phyloP scores from a whole-genome alignment of 1,140 invertebrate genomes.

The Eufriesea mexicana region DNA sequence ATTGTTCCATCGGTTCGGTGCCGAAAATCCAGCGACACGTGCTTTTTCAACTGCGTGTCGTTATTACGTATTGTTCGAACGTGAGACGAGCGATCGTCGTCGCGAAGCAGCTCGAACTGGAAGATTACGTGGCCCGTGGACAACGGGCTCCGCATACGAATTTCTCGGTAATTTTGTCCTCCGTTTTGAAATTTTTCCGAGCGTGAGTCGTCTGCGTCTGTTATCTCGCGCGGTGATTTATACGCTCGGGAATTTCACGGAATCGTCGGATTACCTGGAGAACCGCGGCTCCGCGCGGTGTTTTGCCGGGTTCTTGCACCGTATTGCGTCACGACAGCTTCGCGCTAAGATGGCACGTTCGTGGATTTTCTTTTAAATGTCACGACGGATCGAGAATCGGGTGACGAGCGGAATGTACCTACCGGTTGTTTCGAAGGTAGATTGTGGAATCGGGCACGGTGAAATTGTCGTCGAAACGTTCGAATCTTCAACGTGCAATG shows the following conservation, averaged over 20 bases:
- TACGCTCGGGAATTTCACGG: not conserved
- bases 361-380: not conserved
- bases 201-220: not conserved
- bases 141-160: not conserved
- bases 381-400: not conserved
- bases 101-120: not conserved
- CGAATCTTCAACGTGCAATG: too few relatives aligned
- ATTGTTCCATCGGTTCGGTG: constrained; percentile 8
- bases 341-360: not conserved
- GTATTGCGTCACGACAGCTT: not conserved
- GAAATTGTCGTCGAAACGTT: not conserved
- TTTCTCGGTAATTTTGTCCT: too few relatives aligned
- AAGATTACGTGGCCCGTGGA: not conserved
- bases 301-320: not conserved
- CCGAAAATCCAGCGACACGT: constrained; percentile 17
- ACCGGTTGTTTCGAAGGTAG: not conserved
- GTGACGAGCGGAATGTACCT: too few relatives aligned
- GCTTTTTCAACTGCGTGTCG: not conserved
- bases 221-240: constrained; percentile 9
- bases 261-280: not conserved
- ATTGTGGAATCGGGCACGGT: not conserved
- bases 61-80: constrained; percentile 13
- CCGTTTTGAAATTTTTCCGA: not conserved
- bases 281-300: too few relatives aligned
- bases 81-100: not conserved